These are phyloP conservation scores for Aleiodes testaceus DNA, from an alignment of 2,888 invertebrate species.

Conservation along the genomic window DNA sequence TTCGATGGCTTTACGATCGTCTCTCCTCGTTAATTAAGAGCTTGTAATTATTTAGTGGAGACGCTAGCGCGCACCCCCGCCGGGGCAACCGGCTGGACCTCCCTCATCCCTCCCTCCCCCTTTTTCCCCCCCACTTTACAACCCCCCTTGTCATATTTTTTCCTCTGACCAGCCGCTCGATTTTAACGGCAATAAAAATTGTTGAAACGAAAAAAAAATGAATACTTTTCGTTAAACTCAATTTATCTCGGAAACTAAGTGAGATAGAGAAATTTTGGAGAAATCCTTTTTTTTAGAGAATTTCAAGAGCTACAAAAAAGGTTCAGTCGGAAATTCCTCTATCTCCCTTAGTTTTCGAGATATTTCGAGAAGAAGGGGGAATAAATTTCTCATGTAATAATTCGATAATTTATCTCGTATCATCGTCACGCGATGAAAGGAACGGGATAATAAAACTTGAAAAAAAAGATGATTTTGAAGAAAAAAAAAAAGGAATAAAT, in stretches of 20 bases:
- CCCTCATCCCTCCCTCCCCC: slow-evolving; percentile 43
- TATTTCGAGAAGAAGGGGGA: neutral
- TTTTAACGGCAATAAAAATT: slow-evolving; percentile 58
- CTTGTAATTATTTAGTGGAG: slow-evolving; percentile 72
- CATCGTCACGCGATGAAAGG: slow-evolving; percentile 47
- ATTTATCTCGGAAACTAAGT: no score
- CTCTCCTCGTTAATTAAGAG: slow-evolving; percentile 72
- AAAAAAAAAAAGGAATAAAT: slow-evolving; percentile 9
- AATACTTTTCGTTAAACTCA: slow-evolving; percentile 2
- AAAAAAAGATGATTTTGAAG: slow-evolving; percentile 22
- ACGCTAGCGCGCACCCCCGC: slow-evolving; percentile 71
- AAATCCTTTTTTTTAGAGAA: no score
- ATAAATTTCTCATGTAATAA: slow-evolving; percentile 25
- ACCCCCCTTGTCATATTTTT: slow-evolving; percentile 36
- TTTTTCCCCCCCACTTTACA: slow-evolving; percentile 42
- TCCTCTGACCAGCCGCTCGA: slow-evolving; percentile 59
- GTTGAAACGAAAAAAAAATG: slow-evolving; percentile 3
- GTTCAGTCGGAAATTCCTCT: no score
- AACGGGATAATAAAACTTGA: slow-evolving; percentile 41
- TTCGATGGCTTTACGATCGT: slow-evolving; percentile 71
- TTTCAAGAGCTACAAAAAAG: no score
- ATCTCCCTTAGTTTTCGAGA: no score
- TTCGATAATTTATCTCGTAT: slow-evolving; percentile 45
- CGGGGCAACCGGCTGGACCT: slow-evolving; percentile 63
- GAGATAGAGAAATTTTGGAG: no score